These are phyloP conservation scores for Calidris pygmaea DNA, from an alignment of 2,113 vertebrate species.

Conservation along the genomic window DNA sequence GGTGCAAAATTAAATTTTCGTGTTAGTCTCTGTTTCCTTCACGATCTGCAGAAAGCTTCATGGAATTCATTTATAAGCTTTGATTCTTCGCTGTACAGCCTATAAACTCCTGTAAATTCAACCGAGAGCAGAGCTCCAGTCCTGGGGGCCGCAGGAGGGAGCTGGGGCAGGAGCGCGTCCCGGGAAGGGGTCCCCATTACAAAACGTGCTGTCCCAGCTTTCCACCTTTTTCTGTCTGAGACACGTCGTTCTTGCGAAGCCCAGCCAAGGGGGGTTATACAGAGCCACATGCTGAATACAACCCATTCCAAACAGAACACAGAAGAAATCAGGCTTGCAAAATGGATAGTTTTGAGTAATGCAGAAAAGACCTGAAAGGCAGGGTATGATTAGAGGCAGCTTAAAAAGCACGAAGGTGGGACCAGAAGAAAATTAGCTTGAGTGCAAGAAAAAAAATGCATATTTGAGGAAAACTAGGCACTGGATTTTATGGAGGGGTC, in stretches of 20 bases:
- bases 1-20: neutral
- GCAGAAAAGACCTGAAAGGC: neutral
- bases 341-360: neutral
- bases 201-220: neutral
- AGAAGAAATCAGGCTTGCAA: neutral
- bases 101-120: neutral
- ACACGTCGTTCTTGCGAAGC: fast-evolving
- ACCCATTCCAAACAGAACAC: neutral
- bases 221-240: neutral
- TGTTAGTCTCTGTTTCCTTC: neutral
- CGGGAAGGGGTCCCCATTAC: neutral
- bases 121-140: neutral
- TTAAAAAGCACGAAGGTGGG: neutral
- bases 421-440: neutral
- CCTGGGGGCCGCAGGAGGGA: neutral
- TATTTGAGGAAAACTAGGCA: neutral
- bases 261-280: neutral
- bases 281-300: neutral
- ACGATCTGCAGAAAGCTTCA: neutral
- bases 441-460: neutral
- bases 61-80: neutral
- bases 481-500: neutral
- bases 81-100: neutral
- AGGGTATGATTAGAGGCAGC: neutral
- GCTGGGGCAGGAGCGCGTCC: neutral